Conservation (phyloP, 2,888 invertebrate genomes). For the Sarcophaga subvicina region DNA sequence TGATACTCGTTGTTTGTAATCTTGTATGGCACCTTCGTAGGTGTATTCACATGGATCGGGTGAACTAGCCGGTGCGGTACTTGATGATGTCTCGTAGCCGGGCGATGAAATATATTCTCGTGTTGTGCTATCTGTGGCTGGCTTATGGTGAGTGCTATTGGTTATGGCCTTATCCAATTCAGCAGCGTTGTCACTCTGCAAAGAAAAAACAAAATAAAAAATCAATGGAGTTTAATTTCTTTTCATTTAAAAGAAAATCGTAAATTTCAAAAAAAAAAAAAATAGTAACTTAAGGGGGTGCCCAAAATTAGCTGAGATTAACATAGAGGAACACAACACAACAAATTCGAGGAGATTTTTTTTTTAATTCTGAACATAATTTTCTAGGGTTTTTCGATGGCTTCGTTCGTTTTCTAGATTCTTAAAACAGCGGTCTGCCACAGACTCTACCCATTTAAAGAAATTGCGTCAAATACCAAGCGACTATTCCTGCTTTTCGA, state of each 20-base stretch:
- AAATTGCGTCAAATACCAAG: too few species aligned
- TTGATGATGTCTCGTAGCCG: conserved; percentile 87
- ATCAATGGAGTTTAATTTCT: neutral
- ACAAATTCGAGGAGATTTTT: too few species aligned
- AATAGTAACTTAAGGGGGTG: neutral
- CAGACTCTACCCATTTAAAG: too few species aligned
- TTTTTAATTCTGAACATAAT: too few species aligned
- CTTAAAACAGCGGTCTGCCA: too few species aligned
- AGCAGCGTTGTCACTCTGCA: conserved; percentile 85
- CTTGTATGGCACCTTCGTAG: conserved; percentile 93
- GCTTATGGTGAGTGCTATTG: conserved; percentile 62
- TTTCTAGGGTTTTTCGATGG: too few species aligned
- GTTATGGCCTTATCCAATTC: conserved; percentile 81
- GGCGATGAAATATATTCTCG: conserved; percentile 80
- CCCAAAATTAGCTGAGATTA: too few species aligned
- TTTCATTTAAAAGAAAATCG: neutral
- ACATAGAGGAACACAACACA: too few species aligned
- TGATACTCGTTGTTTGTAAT: conserved; percentile 90
- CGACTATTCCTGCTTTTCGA: too few species aligned
- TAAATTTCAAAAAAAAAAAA: neutral
- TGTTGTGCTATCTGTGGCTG: conserved; percentile 70
- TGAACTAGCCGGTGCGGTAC: conserved; percentile 86
- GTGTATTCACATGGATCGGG: conserved; percentile 91
- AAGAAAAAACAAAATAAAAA: conserved; percentile 73
- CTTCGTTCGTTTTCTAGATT: too few species aligned